phyloP scores from a whole-genome alignment of 2,888 invertebrate genomes.

The Encarsia formosa region DNA sequence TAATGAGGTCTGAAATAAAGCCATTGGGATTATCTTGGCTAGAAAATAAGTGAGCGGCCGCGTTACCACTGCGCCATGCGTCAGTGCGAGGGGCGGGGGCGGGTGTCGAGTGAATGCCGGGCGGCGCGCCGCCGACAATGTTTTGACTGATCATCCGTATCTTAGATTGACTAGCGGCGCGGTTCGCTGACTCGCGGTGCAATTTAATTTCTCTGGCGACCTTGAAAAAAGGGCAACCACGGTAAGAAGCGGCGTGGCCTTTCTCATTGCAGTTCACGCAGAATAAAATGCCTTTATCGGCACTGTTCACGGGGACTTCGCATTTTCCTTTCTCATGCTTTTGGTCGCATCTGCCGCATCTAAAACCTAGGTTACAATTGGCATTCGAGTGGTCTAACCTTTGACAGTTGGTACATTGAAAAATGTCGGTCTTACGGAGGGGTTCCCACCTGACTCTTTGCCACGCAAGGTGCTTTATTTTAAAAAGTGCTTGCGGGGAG shows the following conservation, averaged over 20 bases:
- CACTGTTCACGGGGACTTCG: not conserved
- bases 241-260: slow-evolving; percentile 7
- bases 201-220: not conserved
- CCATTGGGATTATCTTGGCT: no score
- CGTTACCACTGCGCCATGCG: no score
- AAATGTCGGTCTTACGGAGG: slow-evolving; percentile 1
- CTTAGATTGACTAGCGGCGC: not conserved
- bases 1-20: no score
- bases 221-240: slow-evolving; percentile 8
- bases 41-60: no score
- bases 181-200: not conserved
- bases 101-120: not conserved
- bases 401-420: slow-evolving; percentile 19
- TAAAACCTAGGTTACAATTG: slow-evolving; percentile 2
- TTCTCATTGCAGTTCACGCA: slow-evolving; percentile 12
- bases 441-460: slow-evolving; percentile 15
- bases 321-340: slow-evolving; percentile 3
- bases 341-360: slow-evolving; percentile 13
- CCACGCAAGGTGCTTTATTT: slow-evolving; percentile 4
- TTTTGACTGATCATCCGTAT: not conserved
- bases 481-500: not conserved
- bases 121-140: not conserved
- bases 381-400: slow-evolving; percentile 6
- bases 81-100: no score
- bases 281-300: not conserved